A percentile compares a stretch with the other conserved stretches of the same genome.
Conservation (phyloP, 2,797 vertebrate genomes). For the Pyrocephalus nanus region DNA sequence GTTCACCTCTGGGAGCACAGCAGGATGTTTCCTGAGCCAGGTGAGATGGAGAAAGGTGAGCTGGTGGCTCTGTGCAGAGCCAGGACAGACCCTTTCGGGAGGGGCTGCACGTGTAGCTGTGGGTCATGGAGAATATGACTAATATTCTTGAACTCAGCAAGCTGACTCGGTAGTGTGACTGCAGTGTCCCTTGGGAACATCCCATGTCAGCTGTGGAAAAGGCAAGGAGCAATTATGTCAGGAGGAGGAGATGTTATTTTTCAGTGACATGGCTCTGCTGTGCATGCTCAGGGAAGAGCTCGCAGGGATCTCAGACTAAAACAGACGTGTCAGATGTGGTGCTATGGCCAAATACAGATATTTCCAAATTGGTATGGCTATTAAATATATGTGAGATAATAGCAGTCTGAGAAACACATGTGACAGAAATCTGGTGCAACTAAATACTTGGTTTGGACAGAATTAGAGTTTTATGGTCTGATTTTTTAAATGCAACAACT, state of each 20-base stretch:
- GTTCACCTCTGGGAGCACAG: not conserved
- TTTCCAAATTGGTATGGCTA: not conserved
- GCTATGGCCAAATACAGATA: not conserved
- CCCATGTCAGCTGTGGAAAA: not conserved
- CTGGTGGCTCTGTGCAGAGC: not conserved
- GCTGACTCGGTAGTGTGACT: not conserved
- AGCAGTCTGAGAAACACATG: not conserved
- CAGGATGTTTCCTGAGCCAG: not conserved
- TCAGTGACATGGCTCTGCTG: not conserved
- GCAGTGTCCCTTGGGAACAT: not conserved
- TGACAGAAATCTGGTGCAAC: not conserved
- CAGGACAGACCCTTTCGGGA: not conserved
- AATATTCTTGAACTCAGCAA: not conserved
- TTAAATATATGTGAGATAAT: not conserved
- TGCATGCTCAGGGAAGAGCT: not conserved
- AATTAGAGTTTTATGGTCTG: not conserved
- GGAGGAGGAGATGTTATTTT: not conserved
- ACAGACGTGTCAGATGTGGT: not conserved
- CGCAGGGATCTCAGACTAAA: rapidly evolving
- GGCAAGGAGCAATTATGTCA: not conserved
- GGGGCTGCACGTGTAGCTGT: rapidly evolving
- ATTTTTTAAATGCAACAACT: not conserved
- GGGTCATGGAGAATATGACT: not conserved
- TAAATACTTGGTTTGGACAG: rapidly evolving
- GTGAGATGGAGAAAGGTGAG: not conserved